Base-by-base conservation (phyloP, 2,113 vertebrate species). In the Hippocampus zosterae region DNA sequence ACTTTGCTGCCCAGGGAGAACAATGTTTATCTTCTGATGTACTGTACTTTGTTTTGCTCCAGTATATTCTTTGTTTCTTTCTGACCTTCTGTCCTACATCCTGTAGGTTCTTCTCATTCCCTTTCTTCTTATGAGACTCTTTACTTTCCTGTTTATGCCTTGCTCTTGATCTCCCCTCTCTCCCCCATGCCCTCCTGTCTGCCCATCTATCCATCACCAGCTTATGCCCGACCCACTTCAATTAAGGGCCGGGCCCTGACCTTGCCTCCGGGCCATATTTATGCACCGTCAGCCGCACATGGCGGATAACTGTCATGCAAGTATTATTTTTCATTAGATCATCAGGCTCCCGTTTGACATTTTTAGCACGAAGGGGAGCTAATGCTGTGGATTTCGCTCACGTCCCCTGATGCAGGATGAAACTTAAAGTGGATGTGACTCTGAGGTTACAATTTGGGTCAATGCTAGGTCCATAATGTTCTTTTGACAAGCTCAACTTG, bases 201-300 rank as follows among this genome's bases (percentile, higher is more conserved):
- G 68, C 59, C 76, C 59, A 46, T 80, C 76, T 80, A 85, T 87
- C 78, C 76, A 81, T 88, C 84, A 86, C 70, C 57, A 72, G 27
- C 73, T 80, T 72, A 73, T 85, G 57, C 53, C 16, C 82, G 70
- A 74, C 75, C 81, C 71, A 78, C 78, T 83, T 88, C 80, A 89
- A 82, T 87, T 85, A 87, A 76, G 75, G 72, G 63, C 67, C 48
- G 65, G 70, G 73, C 79, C 73, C 78, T 87, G 86, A 88, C 85
- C 89, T 90, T 88, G 88, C 84, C 84, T 84, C 78, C 67, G 71
- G 84, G 72, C 79, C 78, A 81, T 89, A 85, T 89, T 87, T 88
- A 90, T 91, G 85, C 85, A 85, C 80, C 70, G 82, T 88, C 85
- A 83, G 78, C 75, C 60, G 76, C 72, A 87, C 77, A 80, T 77